These are phyloP conservation scores for Coenonympha arcania DNA, from an alignment of 2,888 invertebrate species.

Conservation along the genomic window DNA sequence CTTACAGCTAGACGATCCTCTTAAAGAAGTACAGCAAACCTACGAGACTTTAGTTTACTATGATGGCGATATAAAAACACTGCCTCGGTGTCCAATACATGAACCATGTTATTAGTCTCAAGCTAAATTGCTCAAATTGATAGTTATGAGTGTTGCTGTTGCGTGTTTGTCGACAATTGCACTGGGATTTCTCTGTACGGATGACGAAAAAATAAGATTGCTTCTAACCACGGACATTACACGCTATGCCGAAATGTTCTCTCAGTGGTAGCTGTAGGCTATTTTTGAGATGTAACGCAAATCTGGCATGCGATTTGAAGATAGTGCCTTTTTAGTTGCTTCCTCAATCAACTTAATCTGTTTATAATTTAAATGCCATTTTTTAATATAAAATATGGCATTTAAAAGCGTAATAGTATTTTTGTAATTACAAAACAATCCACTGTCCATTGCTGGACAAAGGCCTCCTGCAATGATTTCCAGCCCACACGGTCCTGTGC, in stretches of 20 bases:
- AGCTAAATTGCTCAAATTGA: constrained; percentile 21
- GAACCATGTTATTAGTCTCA: constrained; percentile 7
- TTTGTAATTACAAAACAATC: too few relatives aligned
- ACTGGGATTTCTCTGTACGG: constrained; percentile 50
- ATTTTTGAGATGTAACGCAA: constrained; percentile 44
- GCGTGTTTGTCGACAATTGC: constrained; percentile 59
- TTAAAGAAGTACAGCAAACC: too few relatives aligned
- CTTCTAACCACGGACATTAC: constrained; percentile 59
- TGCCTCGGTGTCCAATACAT: too few relatives aligned
- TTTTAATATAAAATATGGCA: too few relatives aligned
- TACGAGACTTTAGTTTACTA: too few relatives aligned
- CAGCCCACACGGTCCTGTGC: too few relatives aligned
- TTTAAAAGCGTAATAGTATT: too few relatives aligned
- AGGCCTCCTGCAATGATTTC: too few relatives aligned
- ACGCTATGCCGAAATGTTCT: constrained; percentile 46
- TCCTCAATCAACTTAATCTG: constrained; percentile 26
- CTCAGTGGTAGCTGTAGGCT: constrained; percentile 44
- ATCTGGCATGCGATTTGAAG: constrained; percentile 48
- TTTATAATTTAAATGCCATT: constrained; percentile 17
- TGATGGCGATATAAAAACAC: too few relatives aligned
- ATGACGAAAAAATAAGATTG: constrained; percentile 50
- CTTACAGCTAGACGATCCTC: too few relatives aligned
- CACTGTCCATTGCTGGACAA: too few relatives aligned
- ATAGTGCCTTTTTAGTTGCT: constrained; percentile 15
- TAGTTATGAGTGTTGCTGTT: constrained; percentile 31